phyloP scores from a whole-genome alignment of 2,888 invertebrate species.

The Morinoia aosen region DNA sequence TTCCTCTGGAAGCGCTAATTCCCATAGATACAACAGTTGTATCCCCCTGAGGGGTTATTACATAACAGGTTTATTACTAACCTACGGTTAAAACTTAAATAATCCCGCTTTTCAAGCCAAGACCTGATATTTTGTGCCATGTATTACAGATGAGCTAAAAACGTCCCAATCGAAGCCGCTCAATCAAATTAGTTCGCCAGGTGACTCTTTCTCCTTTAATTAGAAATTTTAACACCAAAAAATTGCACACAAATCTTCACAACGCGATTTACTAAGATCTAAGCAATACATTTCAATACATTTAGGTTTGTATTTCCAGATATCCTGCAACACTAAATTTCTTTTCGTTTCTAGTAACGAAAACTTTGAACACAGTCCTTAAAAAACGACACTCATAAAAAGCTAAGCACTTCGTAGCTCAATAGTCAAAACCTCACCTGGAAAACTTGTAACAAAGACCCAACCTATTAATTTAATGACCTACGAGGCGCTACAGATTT shows the following conservation, averaged over 20 bases:
- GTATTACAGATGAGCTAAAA: neutral
- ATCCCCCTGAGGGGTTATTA: too few species aligned
- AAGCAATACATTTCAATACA: neutral
- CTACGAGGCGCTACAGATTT: neutral
- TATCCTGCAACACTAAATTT: neutral
- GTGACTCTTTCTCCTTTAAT: neutral
- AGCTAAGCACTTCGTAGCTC: neutral
- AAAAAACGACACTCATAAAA: neutral
- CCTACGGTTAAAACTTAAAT: neutral
- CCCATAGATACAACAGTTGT: too few species aligned
- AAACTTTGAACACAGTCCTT: neutral
- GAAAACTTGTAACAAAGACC: neutral
- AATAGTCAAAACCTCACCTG: neutral
- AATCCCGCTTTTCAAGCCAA: neutral
- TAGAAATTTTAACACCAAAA: neutral
- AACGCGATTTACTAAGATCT: neutral
- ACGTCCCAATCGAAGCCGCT: neutral
- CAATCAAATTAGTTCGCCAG: neutral
- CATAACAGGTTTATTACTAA: neutral
- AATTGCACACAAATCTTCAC: neutral
- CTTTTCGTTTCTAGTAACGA: neutral
- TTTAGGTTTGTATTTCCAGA: neutral
- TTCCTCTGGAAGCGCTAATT: too few species aligned
- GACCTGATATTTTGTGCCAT: neutral
- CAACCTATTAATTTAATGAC: neutral